A percentile compares a stretch with the other conserved stretches of the same genome.
These are phyloP conservation scores for Rhorus exstirpatorius DNA, from an alignment of 2,888 invertebrate species.

Conservation along the genomic window DNA sequence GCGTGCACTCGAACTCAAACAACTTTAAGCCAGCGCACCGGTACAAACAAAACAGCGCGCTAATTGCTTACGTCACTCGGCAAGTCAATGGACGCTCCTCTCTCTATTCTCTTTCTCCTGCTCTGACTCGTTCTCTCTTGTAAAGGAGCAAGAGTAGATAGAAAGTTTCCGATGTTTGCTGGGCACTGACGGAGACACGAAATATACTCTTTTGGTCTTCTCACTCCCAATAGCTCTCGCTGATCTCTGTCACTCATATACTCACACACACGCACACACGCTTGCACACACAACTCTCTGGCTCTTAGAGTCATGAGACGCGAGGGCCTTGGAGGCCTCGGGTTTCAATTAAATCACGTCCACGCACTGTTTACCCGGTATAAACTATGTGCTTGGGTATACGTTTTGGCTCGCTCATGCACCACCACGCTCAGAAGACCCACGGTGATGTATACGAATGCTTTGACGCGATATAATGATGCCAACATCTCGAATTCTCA, in stretches of 20 bases:
- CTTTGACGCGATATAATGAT: conserved; percentile 45
- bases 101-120: conserved; percentile 75
- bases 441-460: conserved; percentile 26
- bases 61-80: conserved; percentile 85
- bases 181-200: conserved; percentile 37
- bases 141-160: conserved; percentile 32
- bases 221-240: conserved; percentile 32
- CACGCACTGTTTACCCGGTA: conserved; percentile 82
- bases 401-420: conserved; percentile 56
- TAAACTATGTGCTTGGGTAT: conserved; percentile 76
- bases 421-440: conserved; percentile 6
- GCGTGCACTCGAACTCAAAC: conserved; percentile 82
- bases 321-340: conserved; percentile 75
- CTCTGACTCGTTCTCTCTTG: conserved; percentile 52
- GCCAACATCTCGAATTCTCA: conserved; percentile 37
- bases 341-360: conserved; percentile 83
- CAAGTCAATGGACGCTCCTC: conserved; percentile 83
- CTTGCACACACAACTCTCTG: conserved; percentile 17
- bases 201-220: conserved; percentile 41
- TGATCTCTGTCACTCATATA: conserved; percentile 37
- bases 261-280: conserved; percentile 9
- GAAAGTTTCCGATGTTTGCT: conserved; percentile 47
- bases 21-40: conserved; percentile 82
- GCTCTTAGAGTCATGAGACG: conserved; percentile 81
- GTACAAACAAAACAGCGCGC: conserved; percentile 83